These are phyloP conservation scores for Tetramorium simillimum DNA, from an alignment of 1,140 invertebrate species.

Conservation along the genomic window DNA sequence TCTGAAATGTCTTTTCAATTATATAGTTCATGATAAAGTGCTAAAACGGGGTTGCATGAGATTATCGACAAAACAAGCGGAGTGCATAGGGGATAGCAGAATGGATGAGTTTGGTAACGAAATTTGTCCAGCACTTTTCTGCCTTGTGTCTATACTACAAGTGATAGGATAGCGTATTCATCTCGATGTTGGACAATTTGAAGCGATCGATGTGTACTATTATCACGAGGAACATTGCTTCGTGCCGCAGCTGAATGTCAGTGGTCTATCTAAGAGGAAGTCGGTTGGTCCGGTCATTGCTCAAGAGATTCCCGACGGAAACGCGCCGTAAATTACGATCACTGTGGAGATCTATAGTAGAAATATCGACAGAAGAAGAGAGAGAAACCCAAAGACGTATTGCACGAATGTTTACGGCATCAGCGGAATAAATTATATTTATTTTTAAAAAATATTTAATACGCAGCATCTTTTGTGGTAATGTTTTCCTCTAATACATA, in stretches of 20 bases:
- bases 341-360: neutral
- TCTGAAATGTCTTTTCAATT: neutral
- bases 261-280: conserved; percentile 39
- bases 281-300: conserved; percentile 26
- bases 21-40: neutral
- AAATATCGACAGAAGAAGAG: neutral
- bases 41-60: neutral
- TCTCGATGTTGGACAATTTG: conserved; percentile 48
- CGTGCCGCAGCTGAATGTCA: conserved; percentile 48
- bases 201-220: conserved; percentile 54
- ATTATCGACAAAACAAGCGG: conserved; percentile 10
- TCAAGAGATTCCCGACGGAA: conserved; percentile 32
- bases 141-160: neutral
- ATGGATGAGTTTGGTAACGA: conserved; percentile 45
- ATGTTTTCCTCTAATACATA: neutral
- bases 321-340: conserved; percentile 32
- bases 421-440: neutral
- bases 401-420: neutral
- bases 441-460: neutral
- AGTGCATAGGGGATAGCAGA: neutral
- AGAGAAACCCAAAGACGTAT: neutral
- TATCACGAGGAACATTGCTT: conserved; percentile 49
- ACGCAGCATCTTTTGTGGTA: neutral
- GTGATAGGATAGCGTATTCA: neutral
- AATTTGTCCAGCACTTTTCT: conserved; percentile 57